Conservation (phyloP, 2,888 invertebrate genomes). For the Junonia oenone region DNA sequence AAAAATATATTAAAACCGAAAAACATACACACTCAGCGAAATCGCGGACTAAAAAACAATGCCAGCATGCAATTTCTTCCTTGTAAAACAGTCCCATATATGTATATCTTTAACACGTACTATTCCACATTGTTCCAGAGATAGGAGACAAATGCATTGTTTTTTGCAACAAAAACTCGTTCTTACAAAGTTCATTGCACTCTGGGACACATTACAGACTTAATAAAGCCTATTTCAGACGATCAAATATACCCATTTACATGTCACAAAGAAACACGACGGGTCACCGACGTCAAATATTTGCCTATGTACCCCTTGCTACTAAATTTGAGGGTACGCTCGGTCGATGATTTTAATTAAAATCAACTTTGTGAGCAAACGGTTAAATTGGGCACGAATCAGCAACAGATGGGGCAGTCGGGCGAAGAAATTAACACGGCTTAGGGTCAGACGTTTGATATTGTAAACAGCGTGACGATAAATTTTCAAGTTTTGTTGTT, state of each 20-base stretch:
- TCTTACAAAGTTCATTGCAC: background rate
- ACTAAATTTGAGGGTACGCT: slow-evolving; percentile 25
- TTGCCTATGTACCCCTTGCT: slow-evolving; percentile 24
- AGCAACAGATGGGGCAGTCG: slow-evolving; percentile 34
- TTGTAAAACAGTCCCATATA: background rate
- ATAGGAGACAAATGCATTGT: no score
- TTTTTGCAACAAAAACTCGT: background rate
- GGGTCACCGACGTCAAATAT: slow-evolving; percentile 21
- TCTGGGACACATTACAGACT: background rate
- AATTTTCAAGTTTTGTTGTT: background rate
- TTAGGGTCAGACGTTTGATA: background rate
- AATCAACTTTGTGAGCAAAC: slow-evolving; percentile 33
- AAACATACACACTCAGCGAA: no score
- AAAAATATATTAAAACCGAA: no score
- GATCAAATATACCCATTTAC: background rate
- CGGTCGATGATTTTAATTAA: slow-evolving; percentile 30
- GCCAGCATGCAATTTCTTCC: no score
- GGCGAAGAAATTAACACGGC: slow-evolving; percentile 14
- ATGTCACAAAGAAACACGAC: slow-evolving; percentile 5
- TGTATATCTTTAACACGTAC: no score
- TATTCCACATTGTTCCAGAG: background rate
- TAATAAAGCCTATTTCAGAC: background rate
- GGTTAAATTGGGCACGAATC: slow-evolving; percentile 32
- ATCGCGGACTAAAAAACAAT: no score
- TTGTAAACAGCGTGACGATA: background rate